These are phyloP conservation scores for Falco columbarius DNA, from an alignment of 2,797 vertebrate genomes.

Conservation along the genomic window DNA sequence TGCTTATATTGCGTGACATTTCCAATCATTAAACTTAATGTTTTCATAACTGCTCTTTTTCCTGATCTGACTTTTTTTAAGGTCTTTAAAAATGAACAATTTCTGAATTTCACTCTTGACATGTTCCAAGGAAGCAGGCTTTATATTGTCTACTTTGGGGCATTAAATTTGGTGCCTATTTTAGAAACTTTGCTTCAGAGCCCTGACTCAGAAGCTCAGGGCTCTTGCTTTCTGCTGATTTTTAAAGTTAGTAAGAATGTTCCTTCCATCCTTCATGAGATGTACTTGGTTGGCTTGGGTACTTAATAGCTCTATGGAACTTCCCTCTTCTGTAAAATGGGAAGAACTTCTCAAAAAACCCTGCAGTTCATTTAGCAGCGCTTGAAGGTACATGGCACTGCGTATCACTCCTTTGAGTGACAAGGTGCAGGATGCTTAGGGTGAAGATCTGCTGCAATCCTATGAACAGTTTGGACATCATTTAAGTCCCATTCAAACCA, in stretches of 20 bases:
- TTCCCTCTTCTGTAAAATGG: neutral
- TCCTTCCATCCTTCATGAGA: neutral
- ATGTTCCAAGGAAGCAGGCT: neutral
- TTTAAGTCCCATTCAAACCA: neutral
- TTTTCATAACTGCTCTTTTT: neutral
- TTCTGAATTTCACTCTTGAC: neutral
- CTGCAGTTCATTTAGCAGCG: neutral
- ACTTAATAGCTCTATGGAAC: neutral
- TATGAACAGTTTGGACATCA: fast-evolving
- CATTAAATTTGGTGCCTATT: neutral
- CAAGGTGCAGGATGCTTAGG: neutral
- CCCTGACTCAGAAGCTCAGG: neutral
- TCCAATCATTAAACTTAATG: neutral
- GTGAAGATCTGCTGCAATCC: neutral
- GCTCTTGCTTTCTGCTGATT: neutral
- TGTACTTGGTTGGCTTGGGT: neutral
- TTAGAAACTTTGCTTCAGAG: neutral
- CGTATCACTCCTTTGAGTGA: neutral
- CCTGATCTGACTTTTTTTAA: neutral
- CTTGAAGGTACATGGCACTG: neutral
- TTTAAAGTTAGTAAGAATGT: neutral
- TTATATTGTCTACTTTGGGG: neutral
- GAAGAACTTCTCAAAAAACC: neutral
- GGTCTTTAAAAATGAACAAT: neutral
- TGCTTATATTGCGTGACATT: neutral